Percentiles rank a stretch among this genome's conserved stretches.
phyloP scores from a whole-genome alignment of 2,113 vertebrate species.

The Strix aluco region DNA sequence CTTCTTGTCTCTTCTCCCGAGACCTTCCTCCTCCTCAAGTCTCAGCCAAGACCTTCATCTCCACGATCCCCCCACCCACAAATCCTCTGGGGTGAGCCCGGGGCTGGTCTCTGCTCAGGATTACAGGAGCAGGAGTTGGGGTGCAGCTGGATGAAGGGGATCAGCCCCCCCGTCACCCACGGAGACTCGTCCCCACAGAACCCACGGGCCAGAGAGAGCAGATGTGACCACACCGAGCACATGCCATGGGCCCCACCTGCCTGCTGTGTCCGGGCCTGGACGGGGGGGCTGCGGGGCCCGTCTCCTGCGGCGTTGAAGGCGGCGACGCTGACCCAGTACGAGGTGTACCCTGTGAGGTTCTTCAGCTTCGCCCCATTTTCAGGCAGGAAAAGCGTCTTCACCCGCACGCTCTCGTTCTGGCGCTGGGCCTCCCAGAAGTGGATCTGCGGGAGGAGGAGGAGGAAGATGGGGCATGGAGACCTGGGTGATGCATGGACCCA shows the following conservation, averaged over 20 bases:
- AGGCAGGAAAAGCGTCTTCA: conserved; percentile 91
- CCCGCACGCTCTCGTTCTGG: conserved; percentile 82
- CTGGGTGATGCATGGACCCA: accelerated
- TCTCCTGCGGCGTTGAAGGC: conserved; percentile 95
- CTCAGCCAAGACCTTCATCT: not conserved
- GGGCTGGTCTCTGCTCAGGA: not conserved
- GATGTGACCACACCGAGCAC: accelerated
- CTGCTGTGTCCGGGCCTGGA: conserved; percentile 89
- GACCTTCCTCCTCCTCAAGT: not conserved
- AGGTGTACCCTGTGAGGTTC: conserved; percentile 93
- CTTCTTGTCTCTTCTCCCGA: not conserved
- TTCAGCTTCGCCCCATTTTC: conserved; percentile 91
- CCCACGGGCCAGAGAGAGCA: not conserved
- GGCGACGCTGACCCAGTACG: conserved; percentile 90
- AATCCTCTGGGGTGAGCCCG: not conserved
- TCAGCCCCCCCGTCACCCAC: not conserved
- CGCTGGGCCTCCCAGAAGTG: conserved; percentile 92
- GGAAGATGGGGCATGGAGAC: accelerated
- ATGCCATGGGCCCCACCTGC: conserved; percentile 77
- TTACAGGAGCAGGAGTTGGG: not conserved
- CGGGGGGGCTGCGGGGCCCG: conserved; percentile 85
- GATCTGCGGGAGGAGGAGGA: conserved; percentile 75
- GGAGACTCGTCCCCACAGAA: not conserved
- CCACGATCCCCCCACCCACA: accelerated
- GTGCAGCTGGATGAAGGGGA: not conserved